A percentile compares a stretch with the other conserved stretches of the same genome.
Conservation (phyloP, 2,113 vertebrate genomes). For the Alligator sinensis region DNA sequence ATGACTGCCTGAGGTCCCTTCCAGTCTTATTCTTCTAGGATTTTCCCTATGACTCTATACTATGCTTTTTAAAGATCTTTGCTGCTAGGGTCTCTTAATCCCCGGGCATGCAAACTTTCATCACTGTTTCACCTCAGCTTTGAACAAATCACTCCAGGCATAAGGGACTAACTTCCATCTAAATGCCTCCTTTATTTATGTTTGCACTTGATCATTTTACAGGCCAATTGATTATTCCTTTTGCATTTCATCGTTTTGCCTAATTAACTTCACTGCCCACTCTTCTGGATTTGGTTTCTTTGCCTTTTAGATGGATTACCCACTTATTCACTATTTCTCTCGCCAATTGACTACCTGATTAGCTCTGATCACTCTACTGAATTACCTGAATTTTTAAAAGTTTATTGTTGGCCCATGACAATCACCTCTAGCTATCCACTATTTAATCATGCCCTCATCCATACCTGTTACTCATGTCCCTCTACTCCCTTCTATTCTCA, state of each 20-base stretch:
- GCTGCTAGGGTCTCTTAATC: too few species aligned
- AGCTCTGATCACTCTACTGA: conserved; percentile 26
- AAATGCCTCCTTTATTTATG: neutral
- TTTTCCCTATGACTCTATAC: too few species aligned
- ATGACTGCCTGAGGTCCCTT: too few species aligned
- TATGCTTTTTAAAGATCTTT: too few species aligned
- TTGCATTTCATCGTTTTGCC: conserved; percentile 11
- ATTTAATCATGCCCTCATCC: conserved; percentile 18
- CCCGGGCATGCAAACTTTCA: neutral
- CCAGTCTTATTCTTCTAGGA: too few species aligned
- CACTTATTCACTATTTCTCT: conserved; percentile 13
- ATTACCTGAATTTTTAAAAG: conserved; percentile 51
- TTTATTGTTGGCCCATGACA: conserved; percentile 24
- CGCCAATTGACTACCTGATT: conserved; percentile 47
- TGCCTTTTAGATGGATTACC: neutral
- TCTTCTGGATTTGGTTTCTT: neutral
- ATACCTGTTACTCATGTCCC: conserved; percentile 25
- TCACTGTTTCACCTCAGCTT: neutral
- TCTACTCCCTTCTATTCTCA: neutral
- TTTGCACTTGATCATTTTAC: conserved; percentile 21
- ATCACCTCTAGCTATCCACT: conserved; percentile 24
- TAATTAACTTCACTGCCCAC: conserved; percentile 2
- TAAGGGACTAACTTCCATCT: neutral
- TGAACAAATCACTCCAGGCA: neutral
- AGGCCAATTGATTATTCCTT: neutral